phyloP scores from a whole-genome alignment of 2,797 vertebrate genomes.

The Serranus cabrilla region DNA sequence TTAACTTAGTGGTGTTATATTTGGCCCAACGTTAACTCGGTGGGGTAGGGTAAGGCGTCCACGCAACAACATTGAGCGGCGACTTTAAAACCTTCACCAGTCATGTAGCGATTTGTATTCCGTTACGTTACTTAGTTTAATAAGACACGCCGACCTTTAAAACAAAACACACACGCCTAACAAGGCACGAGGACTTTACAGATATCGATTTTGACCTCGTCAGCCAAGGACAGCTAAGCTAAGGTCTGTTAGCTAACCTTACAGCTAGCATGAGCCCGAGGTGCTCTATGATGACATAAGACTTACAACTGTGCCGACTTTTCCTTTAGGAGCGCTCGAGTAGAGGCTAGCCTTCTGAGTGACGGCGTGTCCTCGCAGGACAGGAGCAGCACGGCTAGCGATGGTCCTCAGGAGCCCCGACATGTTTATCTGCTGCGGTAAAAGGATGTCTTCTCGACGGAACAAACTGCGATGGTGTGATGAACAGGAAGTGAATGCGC shows the following conservation, averaged over 20 bases:
- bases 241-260: not conserved
- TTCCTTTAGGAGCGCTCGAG: conserved; percentile 18
- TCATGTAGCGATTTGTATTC: too few species aligned
- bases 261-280: not conserved
- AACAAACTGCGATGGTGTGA: not conserved
- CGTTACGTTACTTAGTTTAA: too few species aligned
- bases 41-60: too few species aligned
- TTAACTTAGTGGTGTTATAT: too few species aligned
- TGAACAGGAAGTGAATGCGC: not conserved
- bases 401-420: conserved; percentile 52
- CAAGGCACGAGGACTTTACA: not conserved
- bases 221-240: conserved; percentile 62
- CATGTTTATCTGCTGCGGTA: conserved; percentile 21
- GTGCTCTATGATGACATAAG: accelerated
- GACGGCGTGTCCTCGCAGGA: conserved; percentile 34
- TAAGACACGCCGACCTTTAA: too few species aligned
- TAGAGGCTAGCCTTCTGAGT: conserved; percentile 40
- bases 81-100: too few species aligned
- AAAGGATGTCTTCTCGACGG: not conserved
- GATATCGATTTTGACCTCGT: conserved; percentile 45
- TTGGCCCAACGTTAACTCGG: too few species aligned
- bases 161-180: not conserved
- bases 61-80: too few species aligned
- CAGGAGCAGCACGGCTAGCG: conserved; percentile 36
- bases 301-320: conserved; percentile 44